phyloP scores from a whole-genome alignment of 2,797 vertebrate species.

The Tapera naevia region DNA sequence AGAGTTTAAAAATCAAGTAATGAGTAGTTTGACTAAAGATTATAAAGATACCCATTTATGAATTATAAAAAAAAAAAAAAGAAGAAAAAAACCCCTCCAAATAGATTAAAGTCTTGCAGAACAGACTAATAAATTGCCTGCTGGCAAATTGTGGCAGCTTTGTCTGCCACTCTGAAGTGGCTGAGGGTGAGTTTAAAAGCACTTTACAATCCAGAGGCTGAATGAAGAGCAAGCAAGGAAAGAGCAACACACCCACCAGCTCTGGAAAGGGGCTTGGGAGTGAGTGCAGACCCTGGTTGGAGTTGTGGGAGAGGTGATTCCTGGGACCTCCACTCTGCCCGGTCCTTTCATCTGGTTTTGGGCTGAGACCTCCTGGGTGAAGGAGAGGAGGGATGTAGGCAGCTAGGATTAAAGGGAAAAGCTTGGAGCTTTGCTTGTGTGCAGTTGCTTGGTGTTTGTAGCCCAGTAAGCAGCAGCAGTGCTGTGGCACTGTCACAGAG shows the following conservation, averaged over 20 bases:
- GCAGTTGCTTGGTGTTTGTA: accelerated
- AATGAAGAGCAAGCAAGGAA: neutral
- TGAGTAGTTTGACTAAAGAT: conserved; percentile 1
- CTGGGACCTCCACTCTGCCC: accelerated
- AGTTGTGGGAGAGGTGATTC: neutral
- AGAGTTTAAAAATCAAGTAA: neutral
- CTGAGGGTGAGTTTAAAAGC: neutral
- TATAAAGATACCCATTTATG: conserved; percentile 20
- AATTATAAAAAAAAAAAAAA: neutral
- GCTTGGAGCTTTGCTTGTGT: neutral
- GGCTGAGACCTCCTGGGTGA: accelerated
- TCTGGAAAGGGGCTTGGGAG: accelerated
- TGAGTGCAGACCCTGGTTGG: neutral
- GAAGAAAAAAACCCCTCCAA: neutral
- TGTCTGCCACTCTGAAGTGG: neutral
- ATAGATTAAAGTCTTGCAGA: conserved; percentile 41
- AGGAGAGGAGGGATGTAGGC: neutral
- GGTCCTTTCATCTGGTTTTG: neutral
- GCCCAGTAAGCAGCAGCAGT: accelerated
- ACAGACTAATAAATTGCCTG: conserved; percentile 17
- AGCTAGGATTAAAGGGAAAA: neutral
- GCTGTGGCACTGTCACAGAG: accelerated
- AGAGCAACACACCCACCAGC: neutral
- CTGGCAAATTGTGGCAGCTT: neutral
- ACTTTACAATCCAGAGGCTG: neutral